A percentile compares a stretch with the other conserved stretches of the same genome.
phyloP scores from a whole-genome alignment of 2,113 vertebrate species.

The Limanda limanda region DNA sequence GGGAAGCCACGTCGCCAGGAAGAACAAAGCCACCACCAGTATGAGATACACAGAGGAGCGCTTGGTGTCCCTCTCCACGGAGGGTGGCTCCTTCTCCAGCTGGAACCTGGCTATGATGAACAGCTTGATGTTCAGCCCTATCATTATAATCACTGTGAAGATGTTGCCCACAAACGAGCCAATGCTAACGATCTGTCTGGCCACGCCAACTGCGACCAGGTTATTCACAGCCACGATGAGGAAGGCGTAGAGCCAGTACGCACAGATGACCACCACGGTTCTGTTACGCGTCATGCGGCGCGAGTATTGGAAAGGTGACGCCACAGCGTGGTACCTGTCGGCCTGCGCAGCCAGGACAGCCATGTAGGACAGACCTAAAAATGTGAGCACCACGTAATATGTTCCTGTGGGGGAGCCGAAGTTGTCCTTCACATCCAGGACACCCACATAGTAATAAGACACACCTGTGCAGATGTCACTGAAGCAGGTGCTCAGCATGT shows the following conservation, averaged over 20 bases:
- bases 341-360: conserved; percentile 83
- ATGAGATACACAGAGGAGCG: conserved; percentile 81
- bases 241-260: conserved; percentile 82
- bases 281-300: conserved; percentile 75
- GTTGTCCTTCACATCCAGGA: conserved; percentile 75
- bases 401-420: conserved; percentile 75
- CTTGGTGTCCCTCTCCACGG: conserved; percentile 77
- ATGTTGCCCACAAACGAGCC: conserved; percentile 78
- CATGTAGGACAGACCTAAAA: conserved; percentile 83
- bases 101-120: conserved; percentile 81
- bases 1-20: conserved; percentile 79
- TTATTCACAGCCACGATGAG: conserved; percentile 73
- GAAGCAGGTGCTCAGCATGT: conserved; percentile 85
- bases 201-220: conserved; percentile 60
- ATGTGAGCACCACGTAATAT: conserved; percentile 76
- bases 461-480: conserved; percentile 83
- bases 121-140: conserved; percentile 79
- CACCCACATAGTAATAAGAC: conserved; percentile 81
- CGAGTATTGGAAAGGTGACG: conserved; percentile 76
- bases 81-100: conserved; percentile 69
- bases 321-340: conserved; percentile 81
- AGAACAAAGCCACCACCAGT: conserved; percentile 77
- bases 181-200: conserved; percentile 66
- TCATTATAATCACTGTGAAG: conserved; percentile 78
- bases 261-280: conserved; percentile 73